Conservation (phyloP, 2,797 vertebrate genomes). For the Distichodus sexfasciatus region DNA sequence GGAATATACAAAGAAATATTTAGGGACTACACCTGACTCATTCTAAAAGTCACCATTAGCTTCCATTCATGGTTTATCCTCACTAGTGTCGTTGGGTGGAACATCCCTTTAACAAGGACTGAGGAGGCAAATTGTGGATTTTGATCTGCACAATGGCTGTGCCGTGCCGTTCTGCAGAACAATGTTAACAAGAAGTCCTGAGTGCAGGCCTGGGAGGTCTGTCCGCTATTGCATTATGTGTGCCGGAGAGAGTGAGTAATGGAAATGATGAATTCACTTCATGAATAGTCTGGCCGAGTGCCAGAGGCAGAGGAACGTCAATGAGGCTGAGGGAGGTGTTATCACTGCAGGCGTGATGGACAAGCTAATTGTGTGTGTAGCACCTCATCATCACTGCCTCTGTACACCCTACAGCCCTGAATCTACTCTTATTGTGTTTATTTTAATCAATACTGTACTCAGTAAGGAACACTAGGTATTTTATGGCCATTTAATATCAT, state of each 20-base stretch:
- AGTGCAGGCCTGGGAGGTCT: constrained; percentile 20
- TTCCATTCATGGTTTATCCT: too few relatives aligned
- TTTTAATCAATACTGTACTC: neutral
- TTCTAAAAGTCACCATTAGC: too few relatives aligned
- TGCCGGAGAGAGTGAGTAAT: constrained; percentile 37
- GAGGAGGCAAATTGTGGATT: neutral
- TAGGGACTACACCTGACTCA: too few relatives aligned
- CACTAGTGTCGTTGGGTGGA: too few relatives aligned
- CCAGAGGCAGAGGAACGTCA: constrained; percentile 24
- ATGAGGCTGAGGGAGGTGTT: constrained; percentile 6
- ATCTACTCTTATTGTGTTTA: neutral
- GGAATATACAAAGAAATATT: too few relatives aligned
- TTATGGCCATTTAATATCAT: too few relatives aligned
- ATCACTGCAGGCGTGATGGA: constrained; percentile 14
- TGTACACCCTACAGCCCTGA: neutral
- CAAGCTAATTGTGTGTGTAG: neutral
- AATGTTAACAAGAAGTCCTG: constrained; percentile 21
- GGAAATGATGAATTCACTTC: constrained; percentile 41
- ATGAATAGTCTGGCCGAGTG: constrained; percentile 22
- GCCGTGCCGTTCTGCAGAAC: constrained; percentile 14
- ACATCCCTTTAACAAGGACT: neutral
- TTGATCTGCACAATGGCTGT: neutral
- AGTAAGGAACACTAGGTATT: too few relatives aligned
- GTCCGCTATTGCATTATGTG: constrained; percentile 31
- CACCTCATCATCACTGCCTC: constrained; percentile 14